Conservation (phyloP, 2,888 invertebrate species). For the Cheilosia vulpina region DNA sequence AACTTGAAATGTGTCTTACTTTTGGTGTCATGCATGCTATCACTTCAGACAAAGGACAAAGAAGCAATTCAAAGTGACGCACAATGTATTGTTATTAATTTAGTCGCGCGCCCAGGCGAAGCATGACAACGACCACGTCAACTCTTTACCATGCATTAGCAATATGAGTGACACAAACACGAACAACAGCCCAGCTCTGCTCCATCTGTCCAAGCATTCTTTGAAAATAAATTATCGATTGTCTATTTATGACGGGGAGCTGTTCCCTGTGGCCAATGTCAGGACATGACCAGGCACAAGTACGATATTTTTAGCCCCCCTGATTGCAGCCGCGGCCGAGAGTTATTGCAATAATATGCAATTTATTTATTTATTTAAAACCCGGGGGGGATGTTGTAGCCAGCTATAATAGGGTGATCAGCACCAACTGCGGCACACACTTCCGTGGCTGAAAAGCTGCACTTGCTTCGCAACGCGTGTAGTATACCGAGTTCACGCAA, state of each 20-base stretch:
- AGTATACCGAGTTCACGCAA: background rate
- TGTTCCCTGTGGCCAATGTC: constrained; percentile 17
- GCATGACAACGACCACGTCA: constrained; percentile 17
- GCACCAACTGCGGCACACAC: constrained; percentile 17
- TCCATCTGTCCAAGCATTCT: constrained; percentile 33
- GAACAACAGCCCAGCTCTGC: constrained; percentile 17
- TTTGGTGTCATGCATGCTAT: background rate
- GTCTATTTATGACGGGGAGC: constrained; percentile 42
- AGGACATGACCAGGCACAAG: constrained; percentile 41
- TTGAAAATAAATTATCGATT: constrained; percentile 70
- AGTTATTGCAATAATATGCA: constrained; percentile 33
- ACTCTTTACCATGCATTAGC: constrained; percentile 46
- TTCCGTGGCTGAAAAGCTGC: constrained; percentile 10
- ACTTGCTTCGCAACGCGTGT: background rate
- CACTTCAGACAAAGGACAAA: constrained; percentile 25
- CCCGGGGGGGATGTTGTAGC: background rate
- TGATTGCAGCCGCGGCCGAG: constrained; percentile 23
- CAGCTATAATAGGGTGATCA: background rate
- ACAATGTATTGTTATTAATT: constrained; percentile 50
- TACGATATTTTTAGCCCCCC: constrained; percentile 54
- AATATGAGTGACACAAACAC: constrained; percentile 24
- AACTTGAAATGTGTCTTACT: constrained; percentile 26
- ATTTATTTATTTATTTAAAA: constrained; percentile 38
- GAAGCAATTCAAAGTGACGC: constrained; percentile 44
- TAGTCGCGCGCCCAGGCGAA: constrained; percentile 9